A percentile compares a stretch with the other conserved stretches of the same genome.
Evolutionary conservation across 2,888 invertebrate species (phyloP).

Genomic region (Cacoxenus indagator): DNA sequence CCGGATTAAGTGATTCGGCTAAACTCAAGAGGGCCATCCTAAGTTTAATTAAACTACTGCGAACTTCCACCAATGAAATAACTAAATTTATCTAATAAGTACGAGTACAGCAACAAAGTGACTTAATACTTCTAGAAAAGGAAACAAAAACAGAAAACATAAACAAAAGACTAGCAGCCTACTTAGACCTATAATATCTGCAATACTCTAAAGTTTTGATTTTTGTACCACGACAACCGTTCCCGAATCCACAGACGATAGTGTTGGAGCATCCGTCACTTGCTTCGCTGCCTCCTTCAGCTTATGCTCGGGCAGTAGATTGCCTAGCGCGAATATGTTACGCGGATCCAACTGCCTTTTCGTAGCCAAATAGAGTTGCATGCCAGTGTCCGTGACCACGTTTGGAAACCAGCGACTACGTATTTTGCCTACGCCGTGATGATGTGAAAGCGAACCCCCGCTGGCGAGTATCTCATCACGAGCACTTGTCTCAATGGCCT

Average conservation of each 20-base stretch:
- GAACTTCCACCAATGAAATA: background rate
- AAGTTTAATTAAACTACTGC: background rate
- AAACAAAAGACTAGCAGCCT: no score
- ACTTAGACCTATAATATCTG: background rate
- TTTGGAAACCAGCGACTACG: constrained; percentile 88
- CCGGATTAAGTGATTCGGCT: no score
- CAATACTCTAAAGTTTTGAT: background rate
- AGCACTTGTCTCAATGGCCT: constrained; percentile 88
- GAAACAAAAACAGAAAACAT: background rate
- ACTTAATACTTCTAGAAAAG: no score
- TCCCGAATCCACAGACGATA: no score
- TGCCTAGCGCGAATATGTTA: constrained; percentile 93
- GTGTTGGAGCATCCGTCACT: background rate
- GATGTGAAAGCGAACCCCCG: constrained; percentile 89
- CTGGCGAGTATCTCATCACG: constrained; percentile 92
- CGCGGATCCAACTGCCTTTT: constrained; percentile 92
- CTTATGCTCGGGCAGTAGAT: constrained; percentile 72
- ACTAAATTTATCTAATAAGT: background rate
- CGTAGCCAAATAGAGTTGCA: constrained; percentile 82
- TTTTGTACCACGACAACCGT: no score
- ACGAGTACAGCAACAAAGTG: constrained; percentile 2
- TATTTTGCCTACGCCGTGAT: constrained; percentile 96
- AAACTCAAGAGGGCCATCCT: no score
- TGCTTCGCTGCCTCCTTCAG: background rate
- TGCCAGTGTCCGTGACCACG: constrained; percentile 87